phyloP scores from a whole-genome alignment of 2,888 invertebrate genomes.

The Napeogenes sylphis region DNA sequence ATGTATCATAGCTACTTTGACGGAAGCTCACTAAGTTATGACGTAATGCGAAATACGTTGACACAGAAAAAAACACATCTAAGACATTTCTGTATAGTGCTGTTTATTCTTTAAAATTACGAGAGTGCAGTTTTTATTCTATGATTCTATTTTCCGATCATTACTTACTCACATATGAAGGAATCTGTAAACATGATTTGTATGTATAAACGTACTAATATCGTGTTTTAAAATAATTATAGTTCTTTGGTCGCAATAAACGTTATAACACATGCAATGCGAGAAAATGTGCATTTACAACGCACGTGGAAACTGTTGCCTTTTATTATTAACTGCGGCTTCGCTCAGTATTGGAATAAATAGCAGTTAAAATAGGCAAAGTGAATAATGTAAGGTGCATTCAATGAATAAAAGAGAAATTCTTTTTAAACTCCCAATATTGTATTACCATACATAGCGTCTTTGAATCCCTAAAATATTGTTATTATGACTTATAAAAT shows the following conservation, averaged over 20 bases:
- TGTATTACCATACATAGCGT: too few relatives aligned
- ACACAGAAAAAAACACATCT: too few relatives aligned
- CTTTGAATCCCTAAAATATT: too few relatives aligned
- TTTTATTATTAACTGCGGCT: background rate
- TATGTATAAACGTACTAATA: background rate
- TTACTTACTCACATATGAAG: too few relatives aligned
- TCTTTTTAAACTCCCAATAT: too few relatives aligned
- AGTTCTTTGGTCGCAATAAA: background rate
- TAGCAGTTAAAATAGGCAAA: background rate
- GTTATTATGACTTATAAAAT: too few relatives aligned
- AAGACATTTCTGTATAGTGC: too few relatives aligned
- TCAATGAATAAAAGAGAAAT: too few relatives aligned
- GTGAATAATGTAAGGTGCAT: too few relatives aligned
- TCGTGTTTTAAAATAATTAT: background rate
- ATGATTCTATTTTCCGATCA: too few relatives aligned
- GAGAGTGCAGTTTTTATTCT: too few relatives aligned
- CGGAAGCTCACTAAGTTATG: conserved; percentile 19
- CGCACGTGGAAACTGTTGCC: background rate
- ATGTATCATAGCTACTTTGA: conserved; percentile 26
- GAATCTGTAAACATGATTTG: background rate
- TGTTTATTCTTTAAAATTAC: too few relatives aligned
- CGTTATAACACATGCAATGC: background rate
- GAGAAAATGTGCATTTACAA: conserved; percentile 3
- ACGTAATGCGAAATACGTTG: conserved; percentile 11
- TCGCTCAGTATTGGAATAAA: conserved; percentile 3